A percentile compares a stretch with the other conserved stretches of the same genome.
Evolutionary conservation across 2,888 invertebrate species (phyloP).

Genomic region (Buathra laborator): DNA sequence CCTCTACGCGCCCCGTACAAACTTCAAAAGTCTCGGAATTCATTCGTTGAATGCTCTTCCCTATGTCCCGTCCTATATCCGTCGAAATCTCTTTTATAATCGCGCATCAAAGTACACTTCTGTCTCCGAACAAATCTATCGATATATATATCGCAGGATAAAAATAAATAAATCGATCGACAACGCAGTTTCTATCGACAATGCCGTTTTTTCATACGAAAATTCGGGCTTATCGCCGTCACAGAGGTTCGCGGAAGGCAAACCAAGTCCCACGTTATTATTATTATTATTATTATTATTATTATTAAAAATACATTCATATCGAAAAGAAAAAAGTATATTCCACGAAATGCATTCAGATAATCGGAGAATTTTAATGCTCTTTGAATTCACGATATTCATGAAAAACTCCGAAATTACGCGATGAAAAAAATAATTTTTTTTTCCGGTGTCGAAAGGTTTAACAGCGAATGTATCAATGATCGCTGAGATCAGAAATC

Average conservation of each 20-base stretch:
- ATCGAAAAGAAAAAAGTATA: not conserved
- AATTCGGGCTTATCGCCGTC: constrained; percentile 28
- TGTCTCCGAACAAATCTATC: constrained; percentile 30
- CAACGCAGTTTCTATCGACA: constrained; percentile 17
- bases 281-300: not conserved
- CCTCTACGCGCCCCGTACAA: constrained; percentile 20
- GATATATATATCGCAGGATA: constrained; percentile 5
- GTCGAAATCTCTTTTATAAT: constrained; percentile 39
- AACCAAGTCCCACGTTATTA: not conserved
- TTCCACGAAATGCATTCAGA: not conserved
- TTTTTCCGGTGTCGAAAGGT: not conserved
- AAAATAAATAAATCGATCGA: constrained; percentile 12
- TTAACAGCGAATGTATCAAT: constrained; percentile 3
- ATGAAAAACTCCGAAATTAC: no score
- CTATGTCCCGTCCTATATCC: constrained; percentile 35
- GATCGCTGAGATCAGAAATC: not conserved
- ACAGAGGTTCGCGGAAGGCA: not conserved
- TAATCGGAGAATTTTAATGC: not conserved
- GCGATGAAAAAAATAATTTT: not conserved
- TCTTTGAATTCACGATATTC: no score
- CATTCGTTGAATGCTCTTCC: constrained; percentile 55
- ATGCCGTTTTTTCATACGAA: constrained; percentile 12
- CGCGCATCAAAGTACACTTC: constrained; percentile 32
- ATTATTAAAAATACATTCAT: no score
- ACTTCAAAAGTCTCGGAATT: constrained; percentile 48